Base-by-base conservation (phyloP, 2,797 vertebrate species). In the Sebastes itinus region DNA sequence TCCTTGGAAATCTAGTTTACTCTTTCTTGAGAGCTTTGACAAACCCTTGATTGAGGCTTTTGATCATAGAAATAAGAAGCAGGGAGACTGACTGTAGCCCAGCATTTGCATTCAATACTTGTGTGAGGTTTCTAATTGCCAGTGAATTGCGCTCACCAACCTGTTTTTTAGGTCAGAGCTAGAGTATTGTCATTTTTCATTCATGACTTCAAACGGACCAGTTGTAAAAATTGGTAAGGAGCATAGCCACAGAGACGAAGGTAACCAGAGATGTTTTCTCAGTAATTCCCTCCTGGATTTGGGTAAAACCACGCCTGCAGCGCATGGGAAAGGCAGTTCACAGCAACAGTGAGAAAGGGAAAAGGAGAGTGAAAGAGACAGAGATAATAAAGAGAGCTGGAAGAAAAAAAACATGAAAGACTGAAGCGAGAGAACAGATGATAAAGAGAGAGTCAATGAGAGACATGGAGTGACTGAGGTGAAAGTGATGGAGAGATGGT, bases 201-300 rank as follows among this genome's bases (percentile, higher is more conserved):
- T 92, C 92, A 92, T 80, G 90, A 94, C 94, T 95, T 96, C 92
- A 94, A 95, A 95, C 74, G 12, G 78, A 78, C 80, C 83, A 63
- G 72, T 93, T 91, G 85, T 94, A 88, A 93, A 92, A 94, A 86
- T 78, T 81, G 86, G 83, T 89, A 83, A 91, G 75, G 78, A 92
- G 86, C 80, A 92, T 71, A 91, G 87, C 91, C 89, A 88, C 90
- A 89, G 88, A 94, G 91, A 91, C 67, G 61, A 67, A 72, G 86
- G 94, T 93, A 95, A 95, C 91, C 81, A 88, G 91, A 95, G 91
- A 95, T 95, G 94, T 95, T 95, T 95, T 95, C 84, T 84, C 90
- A 92, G 92, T 82, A 84, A 89, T 87, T 95, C 89, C 88, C 83
- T 82, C 80, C 78, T 89, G 87, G 84, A 83, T 90, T 90, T 80